A percentile compares a stretch with the other conserved stretches of the same genome.
Evolutionary conservation across 35 echinoderm and acorn worm species (phyloP).

Genomic region (Lytechinus pictus): DNA sequence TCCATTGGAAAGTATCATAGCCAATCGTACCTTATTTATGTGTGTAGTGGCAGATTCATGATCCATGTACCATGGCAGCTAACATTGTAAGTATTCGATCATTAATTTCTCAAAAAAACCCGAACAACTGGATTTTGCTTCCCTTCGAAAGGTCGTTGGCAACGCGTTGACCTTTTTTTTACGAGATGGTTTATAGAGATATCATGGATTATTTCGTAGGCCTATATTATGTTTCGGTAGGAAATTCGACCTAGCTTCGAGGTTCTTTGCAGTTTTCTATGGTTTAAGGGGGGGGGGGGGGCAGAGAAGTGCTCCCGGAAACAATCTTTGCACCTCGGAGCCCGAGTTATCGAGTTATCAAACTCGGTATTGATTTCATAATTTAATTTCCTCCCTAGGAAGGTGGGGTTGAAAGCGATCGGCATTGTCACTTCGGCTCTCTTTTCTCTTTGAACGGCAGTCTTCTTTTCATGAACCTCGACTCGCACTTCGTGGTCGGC

Average conservation of each 20-base stretch:
- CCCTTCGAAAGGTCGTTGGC: not conserved
- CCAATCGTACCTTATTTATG: too few species aligned
- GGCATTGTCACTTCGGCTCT: constrained; percentile 8
- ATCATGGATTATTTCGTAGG: not conserved
- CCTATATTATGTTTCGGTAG: too few species aligned
- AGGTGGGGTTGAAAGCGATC: constrained; percentile 16
- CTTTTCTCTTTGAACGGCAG: constrained; percentile 10
- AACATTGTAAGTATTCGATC: not conserved
- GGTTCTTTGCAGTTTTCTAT: not conserved
- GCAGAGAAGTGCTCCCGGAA: constrained; percentile 7
- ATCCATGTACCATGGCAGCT: not conserved
- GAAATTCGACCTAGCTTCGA: not conserved
- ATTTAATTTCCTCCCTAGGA: constrained; percentile 1
- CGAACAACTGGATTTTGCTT: not conserved
- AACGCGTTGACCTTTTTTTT: not conserved
- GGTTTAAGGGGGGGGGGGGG: not conserved
- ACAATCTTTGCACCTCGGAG: constrained; percentile 9
- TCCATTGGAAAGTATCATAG: too few species aligned
- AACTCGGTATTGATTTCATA: constrained; percentile 19
- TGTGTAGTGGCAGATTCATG: too few species aligned
- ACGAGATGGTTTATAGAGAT: not conserved
- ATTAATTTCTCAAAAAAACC: not conserved
- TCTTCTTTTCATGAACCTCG: constrained; percentile 11
- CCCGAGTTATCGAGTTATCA: constrained; percentile 17
- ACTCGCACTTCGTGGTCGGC: not conserved